Conservation (phyloP, 2,888 invertebrate species). For the Leucoma salicis region DNA sequence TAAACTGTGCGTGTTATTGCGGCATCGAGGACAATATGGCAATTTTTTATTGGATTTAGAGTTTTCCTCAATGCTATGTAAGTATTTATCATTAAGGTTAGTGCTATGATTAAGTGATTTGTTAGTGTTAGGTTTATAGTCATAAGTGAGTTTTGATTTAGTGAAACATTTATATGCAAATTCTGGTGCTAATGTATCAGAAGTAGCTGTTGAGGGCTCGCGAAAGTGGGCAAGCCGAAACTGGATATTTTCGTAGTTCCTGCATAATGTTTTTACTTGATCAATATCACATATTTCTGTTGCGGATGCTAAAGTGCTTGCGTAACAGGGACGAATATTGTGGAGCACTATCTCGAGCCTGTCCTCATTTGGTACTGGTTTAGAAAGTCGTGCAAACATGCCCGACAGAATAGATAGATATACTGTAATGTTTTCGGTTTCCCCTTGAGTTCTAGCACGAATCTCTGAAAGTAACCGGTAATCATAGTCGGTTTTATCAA, state of each 20-base stretch:
- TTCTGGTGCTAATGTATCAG: background rate
- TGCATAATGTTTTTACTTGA: background rate
- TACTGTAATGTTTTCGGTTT: background rate
- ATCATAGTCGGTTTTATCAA: background rate
- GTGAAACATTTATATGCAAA: background rate
- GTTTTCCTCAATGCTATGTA: background rate
- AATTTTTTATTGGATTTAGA: too few relatives aligned
- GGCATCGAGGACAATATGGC: background rate
- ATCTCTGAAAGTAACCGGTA: background rate
- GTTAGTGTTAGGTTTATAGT: background rate
- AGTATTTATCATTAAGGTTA: background rate
- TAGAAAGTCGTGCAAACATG: background rate
- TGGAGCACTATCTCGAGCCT: background rate
- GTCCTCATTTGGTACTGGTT: background rate
- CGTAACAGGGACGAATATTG: conserved; percentile 3
- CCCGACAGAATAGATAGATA: background rate
- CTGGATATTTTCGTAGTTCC: background rate
- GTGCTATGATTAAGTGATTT: background rate
- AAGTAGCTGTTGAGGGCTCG: background rate
- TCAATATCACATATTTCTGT: background rate
- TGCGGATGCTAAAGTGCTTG: background rate
- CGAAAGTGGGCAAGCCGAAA: background rate
- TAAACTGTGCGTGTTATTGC: background rate
- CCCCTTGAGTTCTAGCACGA: background rate
- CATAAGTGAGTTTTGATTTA: background rate